Evolutionary conservation across 2,888 invertebrate genomes (phyloP), one percentile per base, ranked within the genome.

Genomic region (Augiades crinisus): DNA sequence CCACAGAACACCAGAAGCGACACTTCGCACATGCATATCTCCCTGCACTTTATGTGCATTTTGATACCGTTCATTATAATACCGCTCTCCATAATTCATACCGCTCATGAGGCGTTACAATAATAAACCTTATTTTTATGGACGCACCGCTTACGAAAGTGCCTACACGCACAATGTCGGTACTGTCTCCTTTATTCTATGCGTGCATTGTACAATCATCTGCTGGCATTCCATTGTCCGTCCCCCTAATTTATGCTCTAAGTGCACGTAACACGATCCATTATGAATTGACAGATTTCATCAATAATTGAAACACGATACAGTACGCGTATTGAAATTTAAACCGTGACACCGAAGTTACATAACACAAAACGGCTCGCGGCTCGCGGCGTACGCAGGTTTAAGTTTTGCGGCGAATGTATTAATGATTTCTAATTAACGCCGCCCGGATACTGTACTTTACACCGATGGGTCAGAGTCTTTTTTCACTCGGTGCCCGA

Each of bases 261-360:
- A 62, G 57, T 55, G 69, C 72, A 70, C 61, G 36, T 47, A 56
- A 68, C 70, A 81, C 65, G 68, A 75, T 65, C 63, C 66, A 75
- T 70, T 78, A 65, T 82, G 59, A 70, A 72, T 72, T 72, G 71
- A 71, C 68, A 59, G 65, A 69, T 74, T 66, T 61, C 62, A 67
- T 70, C 66, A 74, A 77, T 81, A 76, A 79, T 80, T 80, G 75
- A 80, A 81, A 79, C 73, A 65, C 72, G 78, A 78, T 78, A 79
- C 73, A 66, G 65, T 63, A 71, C 54, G 60, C 55, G 57, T 70
- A 71, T 61, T 72, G 70, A 64, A 81, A 75, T 78, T 63, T 81
- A 67, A 78, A 74, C 80, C 56, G 52, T 64, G 55, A 21, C 37
- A 7, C 43, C 31, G 16, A 31, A 47, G 37, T 54, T 53, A 65